Evolutionary conservation across 64 coral and sea anemone genomes (phyloP), one percentile per base, ranked within the genome.

Genomic region (Trachythela sp.): DNA sequence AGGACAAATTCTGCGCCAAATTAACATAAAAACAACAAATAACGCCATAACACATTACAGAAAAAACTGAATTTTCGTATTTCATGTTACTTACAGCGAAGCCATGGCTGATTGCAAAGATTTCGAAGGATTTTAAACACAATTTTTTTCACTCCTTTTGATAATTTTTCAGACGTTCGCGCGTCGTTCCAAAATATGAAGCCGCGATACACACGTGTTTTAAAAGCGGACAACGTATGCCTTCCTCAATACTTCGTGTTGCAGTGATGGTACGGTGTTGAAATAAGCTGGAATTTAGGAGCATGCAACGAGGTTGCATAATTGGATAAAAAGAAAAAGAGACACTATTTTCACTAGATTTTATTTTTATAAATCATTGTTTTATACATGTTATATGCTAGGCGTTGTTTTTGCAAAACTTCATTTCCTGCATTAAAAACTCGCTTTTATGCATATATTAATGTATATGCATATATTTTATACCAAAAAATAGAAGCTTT

Each of bases 11-110:
- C 49, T 20, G 13, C 2, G 13, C 49, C 22, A 52, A 52, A 11
- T 1, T 52, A 52, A 15, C 8, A 52, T 52, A 52, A 20, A 52
- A 64, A 22, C 26, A 64, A 5, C 8, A 64, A 22, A 64, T 64
- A 64, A 8, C 24, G 30, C 58, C 45, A 15, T 0, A 36, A 27
- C 41, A 39, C 5, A 8, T 9, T 29, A 36, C 24, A n/a, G 37
- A 49, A 54, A 9, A 83, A 1, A n/a, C 40, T 43, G 71, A 42
- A 14, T 48, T 83, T 2, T 48, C 77, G 77, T 58, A 38, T 22
- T 54, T 30, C 36, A 17, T 29, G 83, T 42, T 89, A 87, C 96
- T 99, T 99, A 99, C 96, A 99, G 91, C 70, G 93, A 99, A 93
- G 96, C 31, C 96, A 99, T 99, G 43, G 30, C 93, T 64, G 88